Evolutionary conservation across 1,140 invertebrate genomes (phyloP).

Genomic region (Drosophila rhopaloa): DNA sequence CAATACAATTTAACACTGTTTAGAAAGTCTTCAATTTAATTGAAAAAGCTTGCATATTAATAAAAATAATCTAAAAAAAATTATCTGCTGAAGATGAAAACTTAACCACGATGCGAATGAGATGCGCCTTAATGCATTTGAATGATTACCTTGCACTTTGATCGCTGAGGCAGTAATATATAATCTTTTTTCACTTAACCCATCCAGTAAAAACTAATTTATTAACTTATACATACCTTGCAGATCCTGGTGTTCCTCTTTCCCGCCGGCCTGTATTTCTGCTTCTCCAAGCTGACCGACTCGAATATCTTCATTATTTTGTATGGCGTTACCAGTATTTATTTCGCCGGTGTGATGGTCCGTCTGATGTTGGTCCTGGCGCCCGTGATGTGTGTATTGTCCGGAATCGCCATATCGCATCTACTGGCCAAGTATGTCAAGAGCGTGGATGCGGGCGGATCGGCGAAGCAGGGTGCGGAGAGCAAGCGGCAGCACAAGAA

Average conservation of each 20-base stretch:
- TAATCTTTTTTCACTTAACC: too few species aligned
- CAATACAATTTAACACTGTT: too few species aligned
- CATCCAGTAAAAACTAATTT: background rate
- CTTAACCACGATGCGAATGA: slow-evolving; percentile 64
- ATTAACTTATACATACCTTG: slow-evolving; percentile 15
- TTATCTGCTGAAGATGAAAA: slow-evolving; percentile 45
- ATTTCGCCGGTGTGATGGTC: slow-evolving; percentile 99
- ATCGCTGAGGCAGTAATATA: slow-evolving; percentile 73
- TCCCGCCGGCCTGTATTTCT: slow-evolving; percentile 97
- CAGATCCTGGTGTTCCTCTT: slow-evolving; percentile 97
- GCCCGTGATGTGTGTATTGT: slow-evolving; percentile 98
- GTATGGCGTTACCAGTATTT: slow-evolving; percentile 98
- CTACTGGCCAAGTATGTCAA: slow-evolving; percentile 96
- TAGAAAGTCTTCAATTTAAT: too few species aligned
- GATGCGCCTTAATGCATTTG: slow-evolving; percentile 78
- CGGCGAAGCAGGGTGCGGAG: slow-evolving; percentile 69
- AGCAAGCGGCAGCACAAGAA: slow-evolving; percentile 87
- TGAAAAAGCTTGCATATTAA: too few species aligned
- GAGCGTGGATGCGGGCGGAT: slow-evolving; percentile 89
- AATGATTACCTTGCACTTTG: slow-evolving; percentile 84
- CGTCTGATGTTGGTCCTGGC: slow-evolving; percentile 98
- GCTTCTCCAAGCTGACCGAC: slow-evolving; percentile 96
- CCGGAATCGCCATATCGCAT: slow-evolving; percentile 96
- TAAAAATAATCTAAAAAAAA: background rate
- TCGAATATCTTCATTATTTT: slow-evolving; percentile 99